phyloP scores from a whole-genome alignment of 1,140 invertebrate species.

The Sesamia nonagrioides region DNA sequence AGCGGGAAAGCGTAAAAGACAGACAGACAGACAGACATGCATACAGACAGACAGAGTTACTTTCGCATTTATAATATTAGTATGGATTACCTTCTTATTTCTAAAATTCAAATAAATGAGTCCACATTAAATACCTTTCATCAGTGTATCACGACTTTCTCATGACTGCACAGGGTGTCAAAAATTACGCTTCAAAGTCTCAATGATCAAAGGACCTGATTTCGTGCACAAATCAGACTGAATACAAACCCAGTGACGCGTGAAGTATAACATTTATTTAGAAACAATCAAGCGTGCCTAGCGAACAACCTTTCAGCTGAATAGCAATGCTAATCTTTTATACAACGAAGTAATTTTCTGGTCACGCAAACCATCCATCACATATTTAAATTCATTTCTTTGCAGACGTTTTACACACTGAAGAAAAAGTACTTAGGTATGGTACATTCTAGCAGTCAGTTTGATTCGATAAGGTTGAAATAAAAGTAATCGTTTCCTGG shows the following conservation, averaged over 20 bases:
- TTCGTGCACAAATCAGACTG: slow-evolving; percentile 12
- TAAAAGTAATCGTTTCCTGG: slow-evolving; percentile 1
- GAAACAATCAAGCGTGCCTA: slow-evolving; percentile 16
- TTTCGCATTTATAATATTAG: too few relatives aligned
- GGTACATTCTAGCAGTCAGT: background rate
- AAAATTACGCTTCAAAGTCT: background rate
- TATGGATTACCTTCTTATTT: too few relatives aligned
- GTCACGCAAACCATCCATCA: slow-evolving; percentile 36
- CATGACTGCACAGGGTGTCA: background rate
- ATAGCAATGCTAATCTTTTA: slow-evolving; percentile 16
- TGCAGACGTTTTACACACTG: slow-evolving; percentile 18
- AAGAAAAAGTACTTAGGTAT: too few relatives aligned
- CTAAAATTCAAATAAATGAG: too few relatives aligned
- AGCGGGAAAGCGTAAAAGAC: too few relatives aligned
- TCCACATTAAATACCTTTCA: too few relatives aligned
- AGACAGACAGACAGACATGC: too few relatives aligned
- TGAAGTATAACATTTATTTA: slow-evolving; percentile 7
- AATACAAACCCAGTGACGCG: slow-evolving; percentile 8
- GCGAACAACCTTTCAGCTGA: slow-evolving; percentile 8
- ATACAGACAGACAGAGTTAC: too few relatives aligned
- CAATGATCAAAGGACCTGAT: slow-evolving; percentile 8
- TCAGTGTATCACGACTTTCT: too few relatives aligned
- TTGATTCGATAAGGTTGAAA: background rate
- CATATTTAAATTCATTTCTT: slow-evolving; percentile 33
- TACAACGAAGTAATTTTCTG: slow-evolving; percentile 27